A percentile compares a stretch with the other conserved stretches of the same genome.
These are phyloP conservation scores for Orthochromis malagaraziensis DNA, from an alignment of 2,113 vertebrate species.

Conservation along the genomic window DNA sequence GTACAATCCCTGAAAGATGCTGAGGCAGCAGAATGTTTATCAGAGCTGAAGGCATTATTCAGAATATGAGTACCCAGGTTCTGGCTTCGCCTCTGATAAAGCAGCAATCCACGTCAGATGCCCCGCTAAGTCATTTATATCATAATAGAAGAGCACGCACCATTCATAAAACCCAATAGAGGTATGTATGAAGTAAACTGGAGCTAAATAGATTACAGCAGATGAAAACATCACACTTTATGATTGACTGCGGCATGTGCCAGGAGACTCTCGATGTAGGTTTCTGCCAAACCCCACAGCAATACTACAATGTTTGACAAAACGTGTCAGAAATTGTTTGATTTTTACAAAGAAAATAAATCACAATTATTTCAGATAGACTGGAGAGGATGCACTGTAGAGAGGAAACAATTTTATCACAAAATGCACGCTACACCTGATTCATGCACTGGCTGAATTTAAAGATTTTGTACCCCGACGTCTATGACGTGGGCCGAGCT, in stretches of 20 bases:
- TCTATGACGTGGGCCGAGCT: background rate
- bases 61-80: constrained; percentile 40
- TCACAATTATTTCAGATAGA: background rate
- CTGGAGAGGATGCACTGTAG: background rate
- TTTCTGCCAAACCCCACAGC: background rate
- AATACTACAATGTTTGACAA: background rate
- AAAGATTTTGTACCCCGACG: background rate
- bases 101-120: constrained; percentile 11
- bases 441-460: background rate
- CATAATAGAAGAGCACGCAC: constrained; percentile 28
- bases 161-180: constrained; percentile 49
- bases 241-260: constrained; percentile 19
- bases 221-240: constrained; percentile 45
- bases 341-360: background rate
- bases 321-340: constrained; percentile 3
- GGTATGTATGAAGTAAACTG: constrained; percentile 33
- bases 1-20: constrained; percentile 56
- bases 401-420: background rate
- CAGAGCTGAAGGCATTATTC: constrained; percentile 65
- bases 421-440: background rate
- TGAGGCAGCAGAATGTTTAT: constrained; percentile 71
- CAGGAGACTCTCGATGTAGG: constrained; percentile 3
- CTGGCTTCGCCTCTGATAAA: constrained; percentile 46
- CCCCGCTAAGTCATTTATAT: constrained; percentile 59
- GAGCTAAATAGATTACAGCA: constrained; percentile 48